Evolutionary conservation across 2,113 vertebrate species (phyloP).

Genomic region (Perccottus glenii): DNA sequence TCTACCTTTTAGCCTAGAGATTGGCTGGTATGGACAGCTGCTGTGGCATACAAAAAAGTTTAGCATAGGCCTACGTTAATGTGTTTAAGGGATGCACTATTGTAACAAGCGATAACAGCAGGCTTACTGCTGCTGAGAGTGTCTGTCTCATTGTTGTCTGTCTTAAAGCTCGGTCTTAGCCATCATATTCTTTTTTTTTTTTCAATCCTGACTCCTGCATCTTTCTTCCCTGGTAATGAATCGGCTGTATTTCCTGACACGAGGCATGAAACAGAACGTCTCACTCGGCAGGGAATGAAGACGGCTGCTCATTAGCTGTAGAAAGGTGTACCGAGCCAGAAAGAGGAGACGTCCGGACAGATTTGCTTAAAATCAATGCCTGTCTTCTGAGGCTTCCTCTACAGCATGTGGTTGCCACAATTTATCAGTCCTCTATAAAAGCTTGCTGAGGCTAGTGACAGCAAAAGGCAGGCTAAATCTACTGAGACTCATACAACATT

Average conservation of each 20-base stretch:
- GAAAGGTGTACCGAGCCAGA: slow-evolving; percentile 64
- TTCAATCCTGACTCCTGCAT: slow-evolving; percentile 25
- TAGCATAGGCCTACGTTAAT: slow-evolving; percentile 73
- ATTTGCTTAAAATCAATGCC: slow-evolving; percentile 66
- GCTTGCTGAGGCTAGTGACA: slow-evolving; percentile 7
- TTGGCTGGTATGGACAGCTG: slow-evolving; percentile 46
- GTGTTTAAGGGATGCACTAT: slow-evolving; percentile 81
- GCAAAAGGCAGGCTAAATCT: slow-evolving; percentile 8
- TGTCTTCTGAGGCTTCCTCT: slow-evolving; percentile 47
- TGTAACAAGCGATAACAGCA: slow-evolving; percentile 79
- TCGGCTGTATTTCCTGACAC: slow-evolving; percentile 67
- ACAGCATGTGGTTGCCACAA: slow-evolving; percentile 48
- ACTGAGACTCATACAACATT: slow-evolving; percentile 7
- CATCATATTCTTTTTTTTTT: slow-evolving; percentile 57
- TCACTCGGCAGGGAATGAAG: slow-evolving; percentile 59
- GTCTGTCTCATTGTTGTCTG: slow-evolving; percentile 77
- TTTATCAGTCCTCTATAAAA: slow-evolving; percentile 36
- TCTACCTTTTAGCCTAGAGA: slow-evolving; percentile 44
- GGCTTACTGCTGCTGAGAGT: slow-evolving; percentile 79
- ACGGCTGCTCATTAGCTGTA: slow-evolving; percentile 70
- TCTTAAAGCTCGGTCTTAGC: slow-evolving; percentile 77
- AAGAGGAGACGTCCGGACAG: slow-evolving; percentile 58
- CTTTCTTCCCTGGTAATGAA: slow-evolving; percentile 61
- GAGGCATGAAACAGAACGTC: slow-evolving; percentile 60
- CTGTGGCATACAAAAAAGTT: slow-evolving; percentile 57